Conservation (phyloP, 2,888 invertebrate species). For the Limnephilus marmoratus region DNA sequence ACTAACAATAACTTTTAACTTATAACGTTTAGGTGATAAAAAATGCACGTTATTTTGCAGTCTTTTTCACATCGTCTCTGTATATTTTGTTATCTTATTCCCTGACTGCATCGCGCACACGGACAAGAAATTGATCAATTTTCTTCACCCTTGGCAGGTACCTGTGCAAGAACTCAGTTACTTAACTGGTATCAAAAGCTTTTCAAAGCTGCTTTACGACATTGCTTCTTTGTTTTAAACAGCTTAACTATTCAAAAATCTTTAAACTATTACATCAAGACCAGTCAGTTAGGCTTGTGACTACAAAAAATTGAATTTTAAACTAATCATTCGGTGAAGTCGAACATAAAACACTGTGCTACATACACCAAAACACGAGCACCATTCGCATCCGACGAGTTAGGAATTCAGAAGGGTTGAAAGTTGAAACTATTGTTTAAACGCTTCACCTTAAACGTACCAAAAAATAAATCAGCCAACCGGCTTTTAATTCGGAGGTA, state of each 20-base stretch:
- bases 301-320: neutral
- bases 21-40: too few species aligned
- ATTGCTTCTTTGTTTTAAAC: neutral
- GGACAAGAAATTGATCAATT: neutral
- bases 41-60: neutral
- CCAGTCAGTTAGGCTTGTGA: neutral
- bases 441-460: neutral
- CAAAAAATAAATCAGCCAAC: constrained; percentile 12
- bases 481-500: neutral
- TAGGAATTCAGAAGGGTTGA: constrained; percentile 41
- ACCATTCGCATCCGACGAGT: constrained; percentile 23
- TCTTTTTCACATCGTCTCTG: neutral
- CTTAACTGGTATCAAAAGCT: neutral
- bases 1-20: too few species aligned
- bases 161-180: too few species aligned
- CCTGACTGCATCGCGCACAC: neutral
- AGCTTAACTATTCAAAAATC: neutral
- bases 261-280: neutral
- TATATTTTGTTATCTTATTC: neutral
- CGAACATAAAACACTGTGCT: neutral
- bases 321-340: neutral
- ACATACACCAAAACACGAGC: constrained; percentile 8
- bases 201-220: neutral
- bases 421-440: constrained; percentile 44
- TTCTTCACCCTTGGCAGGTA: neutral